These are phyloP conservation scores for Periparus ater DNA, from an alignment of 2,797 vertebrate species.

Conservation along the genomic window DNA sequence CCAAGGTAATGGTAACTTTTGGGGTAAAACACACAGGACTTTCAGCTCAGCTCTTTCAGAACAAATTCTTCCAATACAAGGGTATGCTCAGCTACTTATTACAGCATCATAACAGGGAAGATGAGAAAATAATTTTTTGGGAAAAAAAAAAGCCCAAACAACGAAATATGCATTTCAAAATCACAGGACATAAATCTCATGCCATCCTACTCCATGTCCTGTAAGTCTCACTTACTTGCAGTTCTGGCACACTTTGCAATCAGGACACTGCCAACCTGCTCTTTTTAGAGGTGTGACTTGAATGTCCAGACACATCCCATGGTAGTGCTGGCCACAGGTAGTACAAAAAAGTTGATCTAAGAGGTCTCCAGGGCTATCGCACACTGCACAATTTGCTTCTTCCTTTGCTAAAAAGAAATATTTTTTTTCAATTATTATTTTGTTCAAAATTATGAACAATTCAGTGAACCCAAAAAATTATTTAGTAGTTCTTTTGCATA, in stretches of 20 bases:
- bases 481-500: not conserved
- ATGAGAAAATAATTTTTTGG: not conserved
- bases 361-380: slow-evolving; percentile 96
- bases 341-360: slow-evolving; percentile 98
- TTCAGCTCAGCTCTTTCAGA: not conserved
- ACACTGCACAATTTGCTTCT: slow-evolving; percentile 94
- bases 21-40: not conserved
- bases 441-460: not conserved
- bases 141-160: not conserved
- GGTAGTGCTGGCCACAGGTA: slow-evolving; percentile 98
- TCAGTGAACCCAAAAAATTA: not conserved
- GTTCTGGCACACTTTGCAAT: slow-evolving; percentile 98
- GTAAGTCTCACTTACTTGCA: slow-evolving; percentile 91
- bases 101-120: fast-evolving
- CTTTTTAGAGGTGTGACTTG: slow-evolving; percentile 93
- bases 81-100: not conserved
- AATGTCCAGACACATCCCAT: slow-evolving; percentile 98
- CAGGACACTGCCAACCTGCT: slow-evolving; percentile 97
- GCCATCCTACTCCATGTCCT: not conserved
- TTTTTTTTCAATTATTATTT: not conserved
- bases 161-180: not conserved
- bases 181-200: not conserved
- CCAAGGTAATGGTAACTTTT: not conserved
- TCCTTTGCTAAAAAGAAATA: slow-evolving; percentile 84
- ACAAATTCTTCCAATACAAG: not conserved